Percentiles rank a stretch among this genome's conserved stretches.
Evolutionary conservation across 1,140 invertebrate species (phyloP).

Genomic region (honey bee (Apis mellifera)): DNA sequence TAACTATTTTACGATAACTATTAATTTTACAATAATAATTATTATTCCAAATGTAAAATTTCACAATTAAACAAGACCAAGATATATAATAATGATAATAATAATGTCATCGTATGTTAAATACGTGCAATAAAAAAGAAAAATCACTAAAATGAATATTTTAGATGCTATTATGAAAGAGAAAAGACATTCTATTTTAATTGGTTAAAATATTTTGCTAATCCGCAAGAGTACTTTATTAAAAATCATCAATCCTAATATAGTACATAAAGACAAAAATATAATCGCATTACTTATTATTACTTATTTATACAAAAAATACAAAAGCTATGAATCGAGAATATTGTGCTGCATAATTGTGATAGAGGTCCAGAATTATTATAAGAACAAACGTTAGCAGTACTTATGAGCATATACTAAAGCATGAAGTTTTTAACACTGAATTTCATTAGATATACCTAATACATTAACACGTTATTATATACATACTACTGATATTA

Average conservation of each 20-base stretch:
- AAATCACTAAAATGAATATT: conserved; percentile 48
- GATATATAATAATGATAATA: conserved; percentile 30
- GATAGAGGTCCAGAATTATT: conserved; percentile 67
- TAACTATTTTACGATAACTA: conserved; percentile 5
- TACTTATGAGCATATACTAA: conserved; percentile 56
- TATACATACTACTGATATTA: conserved; percentile 61
- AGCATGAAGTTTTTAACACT: conserved; percentile 46
- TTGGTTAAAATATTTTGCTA: conserved; percentile 73
- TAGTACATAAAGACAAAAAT: conserved; percentile 45
- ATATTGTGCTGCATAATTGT: conserved; percentile 71
- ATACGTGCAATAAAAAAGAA: conserved; percentile 48
- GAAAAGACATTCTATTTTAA: conserved; percentile 67
- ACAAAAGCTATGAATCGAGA: conserved; percentile 1
- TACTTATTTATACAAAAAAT: conserved; percentile 16
- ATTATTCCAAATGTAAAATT: conserved; percentile 14
- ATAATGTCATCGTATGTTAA: conserved; percentile 23
- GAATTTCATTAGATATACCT: conserved; percentile 48
- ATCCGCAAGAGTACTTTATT: conserved; percentile 56
- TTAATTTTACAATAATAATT: conserved; percentile 29
- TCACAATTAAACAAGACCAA: conserved; percentile 44
- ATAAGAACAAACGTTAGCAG: conserved; percentile 37
- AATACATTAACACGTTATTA: conserved; percentile 55
- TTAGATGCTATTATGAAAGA: conserved; percentile 49
- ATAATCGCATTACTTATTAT: conserved; percentile 33
- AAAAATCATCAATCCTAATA: conserved; percentile 53